Base-by-base conservation (phyloP, 2,888 invertebrate genomes). In the Drosophila kuntzei region DNA sequence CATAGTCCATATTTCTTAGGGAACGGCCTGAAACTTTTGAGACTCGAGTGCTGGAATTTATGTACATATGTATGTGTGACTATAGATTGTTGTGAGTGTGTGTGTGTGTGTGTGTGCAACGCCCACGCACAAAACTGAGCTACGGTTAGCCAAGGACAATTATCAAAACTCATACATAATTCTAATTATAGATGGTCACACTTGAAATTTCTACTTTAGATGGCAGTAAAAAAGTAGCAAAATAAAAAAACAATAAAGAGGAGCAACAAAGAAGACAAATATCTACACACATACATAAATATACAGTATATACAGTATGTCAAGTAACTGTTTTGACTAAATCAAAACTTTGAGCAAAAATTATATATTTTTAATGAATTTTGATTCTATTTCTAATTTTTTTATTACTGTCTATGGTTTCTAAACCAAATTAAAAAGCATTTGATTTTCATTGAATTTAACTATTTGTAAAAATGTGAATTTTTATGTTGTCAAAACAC, bases 101-200 rank as follows among this genome's bases (percentile, higher is more conserved):
- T 57, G 27, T 39, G 44, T 36, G 32, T 64, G 47, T 62, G 14
- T 55, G 16, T 57, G 25, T 72, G 49, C 22, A 46, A 71, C 71
- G 76, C 76, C 74, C 71, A 75, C 74, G 55, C 71, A 59, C 3
- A 36, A 25, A 11, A 54, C 11, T 36, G n/a, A 43, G 36, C 68
- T 68, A 7, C n/a, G 29, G 49, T 60, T 12, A 59, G 27, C 14
- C 57, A 70, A 65, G 70, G 65, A 61, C 75, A 70, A 50, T 55
- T 20, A 11, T 9, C 34, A 36, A 41, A 60, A 58, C 64, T 71
- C 16, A 44, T 57, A 54, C 68, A 67, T 4, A 41, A 36, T 73
- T 70, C 66, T 75, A 65, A 71, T 73, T 76, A 73, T 64, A 61
- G 60, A 79, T 54, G 62, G 60, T 49, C 34, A 74, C 71, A 71